These are phyloP conservation scores for Gymnocypris eckloni DNA, from an alignment of 2,797 vertebrate genomes.

Conservation along the genomic window DNA sequence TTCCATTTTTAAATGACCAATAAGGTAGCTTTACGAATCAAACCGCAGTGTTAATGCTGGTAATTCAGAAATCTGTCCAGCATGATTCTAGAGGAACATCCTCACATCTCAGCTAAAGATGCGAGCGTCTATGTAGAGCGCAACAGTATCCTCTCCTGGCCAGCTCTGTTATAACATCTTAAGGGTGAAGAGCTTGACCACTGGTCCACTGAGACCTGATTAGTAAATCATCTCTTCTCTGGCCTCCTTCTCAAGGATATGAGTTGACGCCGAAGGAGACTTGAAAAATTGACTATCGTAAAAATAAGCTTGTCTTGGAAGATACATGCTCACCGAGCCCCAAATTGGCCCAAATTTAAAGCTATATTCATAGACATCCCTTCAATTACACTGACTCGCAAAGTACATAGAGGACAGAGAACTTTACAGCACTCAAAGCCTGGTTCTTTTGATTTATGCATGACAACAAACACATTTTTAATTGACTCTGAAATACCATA, in stretches of 20 bases:
- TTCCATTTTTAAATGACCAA: not conserved
- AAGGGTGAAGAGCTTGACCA: constrained; percentile 30
- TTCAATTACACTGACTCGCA: constrained; percentile 83
- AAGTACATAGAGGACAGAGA: constrained; percentile 77
- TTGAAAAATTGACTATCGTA: constrained; percentile 84
- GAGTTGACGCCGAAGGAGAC: constrained; percentile 80
- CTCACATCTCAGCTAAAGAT: not conserved
- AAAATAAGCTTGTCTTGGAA: constrained; percentile 88
- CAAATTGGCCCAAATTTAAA: constrained; percentile 85
- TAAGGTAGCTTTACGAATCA: not conserved
- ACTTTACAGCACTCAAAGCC: constrained; percentile 58
- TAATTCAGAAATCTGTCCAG: constrained; percentile 17
- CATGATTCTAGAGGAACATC: not conserved
- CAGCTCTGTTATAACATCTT: constrained; percentile 58
- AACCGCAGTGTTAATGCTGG: not conserved
- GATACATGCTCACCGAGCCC: constrained; percentile 81
- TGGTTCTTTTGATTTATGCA: constrained; percentile 59
- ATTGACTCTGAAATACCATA: constrained; percentile 35
- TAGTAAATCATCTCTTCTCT: constrained; percentile 72
- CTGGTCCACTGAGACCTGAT: constrained; percentile 71
- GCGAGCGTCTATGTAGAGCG: constrained; percentile 53
- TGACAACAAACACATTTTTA: constrained; percentile 56
- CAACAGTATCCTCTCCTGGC: constrained; percentile 74
- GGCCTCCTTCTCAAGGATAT: constrained; percentile 85
- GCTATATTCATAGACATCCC: constrained; percentile 80